Conservation (phyloP, 2,113 vertebrate genomes). For the Nothobranchius furzeri region DNA sequence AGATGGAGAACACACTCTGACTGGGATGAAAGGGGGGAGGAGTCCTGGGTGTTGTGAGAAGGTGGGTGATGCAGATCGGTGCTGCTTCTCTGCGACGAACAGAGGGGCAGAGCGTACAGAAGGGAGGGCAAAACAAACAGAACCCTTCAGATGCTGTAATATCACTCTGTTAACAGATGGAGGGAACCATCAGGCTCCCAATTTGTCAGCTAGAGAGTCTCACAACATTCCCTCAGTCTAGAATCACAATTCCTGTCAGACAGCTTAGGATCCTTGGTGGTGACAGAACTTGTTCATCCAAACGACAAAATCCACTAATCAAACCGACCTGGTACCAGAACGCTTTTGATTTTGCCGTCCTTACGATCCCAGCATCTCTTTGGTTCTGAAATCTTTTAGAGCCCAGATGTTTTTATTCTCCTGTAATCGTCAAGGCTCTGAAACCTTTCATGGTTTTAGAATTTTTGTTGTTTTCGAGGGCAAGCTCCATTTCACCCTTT, state of each 20-base stretch:
- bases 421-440: too few relatives aligned
- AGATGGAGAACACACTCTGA: slow-evolving; percentile 38
- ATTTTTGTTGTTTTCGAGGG: too few relatives aligned
- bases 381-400: too few relatives aligned
- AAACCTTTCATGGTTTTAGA: too few relatives aligned
- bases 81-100: slow-evolving; percentile 8
- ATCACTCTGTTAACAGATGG: slow-evolving; percentile 12
- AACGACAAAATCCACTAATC: too few relatives aligned
- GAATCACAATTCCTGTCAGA: background rate
- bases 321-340: too few relatives aligned
- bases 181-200: background rate
- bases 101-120: background rate
- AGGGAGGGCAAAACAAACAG: slow-evolving; percentile 21
- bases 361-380: too few relatives aligned
- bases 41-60: slow-evolving; percentile 11
- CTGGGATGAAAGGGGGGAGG: slow-evolving; percentile 23
- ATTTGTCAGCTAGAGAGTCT: background rate
- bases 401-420: too few relatives aligned
- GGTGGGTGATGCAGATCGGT: slow-evolving; percentile 1
- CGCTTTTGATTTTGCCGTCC: too few relatives aligned
- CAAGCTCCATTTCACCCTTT: too few relatives aligned
- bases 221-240: background rate
- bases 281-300: background rate
- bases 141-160: background rate
- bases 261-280: too few relatives aligned